Evolutionary conservation across 2,888 invertebrate genomes (phyloP).

Genomic region (Sisyra nigra): DNA sequence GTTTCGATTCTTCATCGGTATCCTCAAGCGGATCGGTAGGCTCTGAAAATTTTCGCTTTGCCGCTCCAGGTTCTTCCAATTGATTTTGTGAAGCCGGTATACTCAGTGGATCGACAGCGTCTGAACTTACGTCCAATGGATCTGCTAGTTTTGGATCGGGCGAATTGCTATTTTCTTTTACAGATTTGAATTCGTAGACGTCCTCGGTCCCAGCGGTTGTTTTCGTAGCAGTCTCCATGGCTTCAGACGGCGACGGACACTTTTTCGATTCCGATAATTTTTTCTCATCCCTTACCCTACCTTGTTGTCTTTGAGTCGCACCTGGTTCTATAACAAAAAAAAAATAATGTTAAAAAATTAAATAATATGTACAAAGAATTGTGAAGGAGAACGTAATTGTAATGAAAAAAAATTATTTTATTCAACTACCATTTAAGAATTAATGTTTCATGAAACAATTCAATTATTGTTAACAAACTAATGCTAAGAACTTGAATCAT

Average conservation of each 20-base stretch:
- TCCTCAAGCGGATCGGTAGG: slow-evolving; percentile 35
- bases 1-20: slow-evolving; percentile 46
- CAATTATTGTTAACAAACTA: too few species aligned
- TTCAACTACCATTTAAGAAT: too few species aligned
- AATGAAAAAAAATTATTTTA: too few species aligned
- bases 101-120: slow-evolving; percentile 16
- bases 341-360: neutral
- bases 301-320: slow-evolving; percentile 24
- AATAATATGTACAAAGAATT: too few species aligned
- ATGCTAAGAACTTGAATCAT: too few species aligned
- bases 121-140: slow-evolving; percentile 9
- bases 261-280: slow-evolving; percentile 25
- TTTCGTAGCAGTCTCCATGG: slow-evolving; percentile 15
- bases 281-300: slow-evolving; percentile 40
- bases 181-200: slow-evolving; percentile 40
- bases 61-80: slow-evolving; percentile 17
- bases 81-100: slow-evolving; percentile 30
- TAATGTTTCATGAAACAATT: too few species aligned
- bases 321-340: slow-evolving; percentile 25
- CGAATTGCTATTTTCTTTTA: slow-evolving; percentile 33
- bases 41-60: slow-evolving; percentile 16
- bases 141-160: slow-evolving; percentile 20
- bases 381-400: neutral
- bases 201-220: slow-evolving; percentile 24
- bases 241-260: slow-evolving; percentile 9